Evolutionary conservation across 2,113 vertebrate species (phyloP).

Genomic region (Synchiropus splendidus): DNA sequence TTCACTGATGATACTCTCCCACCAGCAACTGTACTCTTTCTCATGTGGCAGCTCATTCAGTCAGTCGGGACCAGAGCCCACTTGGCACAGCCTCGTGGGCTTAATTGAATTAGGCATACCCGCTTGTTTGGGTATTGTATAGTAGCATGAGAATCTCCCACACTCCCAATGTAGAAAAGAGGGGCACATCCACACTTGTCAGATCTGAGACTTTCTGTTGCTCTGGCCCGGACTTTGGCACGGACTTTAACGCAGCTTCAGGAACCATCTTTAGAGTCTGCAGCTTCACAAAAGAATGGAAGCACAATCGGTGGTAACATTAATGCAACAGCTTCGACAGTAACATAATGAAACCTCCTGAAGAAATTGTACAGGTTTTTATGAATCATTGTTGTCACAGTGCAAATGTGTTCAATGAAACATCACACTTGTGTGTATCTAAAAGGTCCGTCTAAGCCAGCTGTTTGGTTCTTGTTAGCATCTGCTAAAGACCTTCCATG

Average conservation of each 20-base stretch:
- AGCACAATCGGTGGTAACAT: no score
- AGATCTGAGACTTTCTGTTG: slow-evolving; percentile 58
- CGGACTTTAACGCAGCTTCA: no score
- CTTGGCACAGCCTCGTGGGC: slow-evolving; percentile 69
- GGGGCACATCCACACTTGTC: slow-evolving; percentile 58
- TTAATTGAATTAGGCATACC: slow-evolving; percentile 79
- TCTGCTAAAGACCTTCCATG: slow-evolving; percentile 2
- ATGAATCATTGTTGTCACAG: no score
- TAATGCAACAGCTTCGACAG: no score
- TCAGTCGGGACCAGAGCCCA: slow-evolving; percentile 59
- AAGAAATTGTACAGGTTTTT: no score
- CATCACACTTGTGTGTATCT: background rate
- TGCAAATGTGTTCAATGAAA: no score
- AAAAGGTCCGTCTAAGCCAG: background rate
- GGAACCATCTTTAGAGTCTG: no score
- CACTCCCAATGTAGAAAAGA: slow-evolving; percentile 49
- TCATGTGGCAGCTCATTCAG: slow-evolving; percentile 63
- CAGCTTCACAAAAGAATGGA: no score
- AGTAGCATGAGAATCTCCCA: slow-evolving; percentile 67
- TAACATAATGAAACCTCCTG: no score
- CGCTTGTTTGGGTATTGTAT: slow-evolving; percentile 71
- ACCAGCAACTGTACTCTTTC: slow-evolving; percentile 12
- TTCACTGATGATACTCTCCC: slow-evolving; percentile 7
- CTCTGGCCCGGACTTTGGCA: no score
- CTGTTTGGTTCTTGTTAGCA: background rate